A percentile compares a stretch with the other conserved stretches of the same genome.
phyloP scores from a whole-genome alignment of 2,797 vertebrate species.

The Smutsia gigantea region DNA sequence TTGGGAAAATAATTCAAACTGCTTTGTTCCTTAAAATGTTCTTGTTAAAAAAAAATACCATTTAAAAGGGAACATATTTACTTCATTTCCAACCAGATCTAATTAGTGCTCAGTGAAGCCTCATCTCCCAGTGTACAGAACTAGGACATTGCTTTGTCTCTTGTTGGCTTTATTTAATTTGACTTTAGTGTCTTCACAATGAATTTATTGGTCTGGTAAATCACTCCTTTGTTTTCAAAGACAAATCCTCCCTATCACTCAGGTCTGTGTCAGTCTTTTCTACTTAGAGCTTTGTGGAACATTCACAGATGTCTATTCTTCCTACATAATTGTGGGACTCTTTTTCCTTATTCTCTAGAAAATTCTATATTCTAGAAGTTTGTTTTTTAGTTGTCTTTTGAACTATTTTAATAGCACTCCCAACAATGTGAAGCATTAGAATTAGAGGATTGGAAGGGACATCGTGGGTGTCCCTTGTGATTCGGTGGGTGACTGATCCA shows the following conservation, averaged over 20 bases:
- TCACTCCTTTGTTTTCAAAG: conserved; percentile 52
- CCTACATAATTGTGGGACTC: background rate
- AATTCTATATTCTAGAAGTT: background rate
- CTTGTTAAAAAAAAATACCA: background rate
- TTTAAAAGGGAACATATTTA: conserved; percentile 10
- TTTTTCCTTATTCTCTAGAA: conserved; percentile 1
- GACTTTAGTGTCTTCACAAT: conserved; percentile 45
- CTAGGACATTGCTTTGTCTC: conserved; percentile 30
- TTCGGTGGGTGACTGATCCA: background rate
- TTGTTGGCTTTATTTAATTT: conserved; percentile 52
- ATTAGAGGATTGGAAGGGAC: background rate
- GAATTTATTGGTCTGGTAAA: conserved; percentile 60
- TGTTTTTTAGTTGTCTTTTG: background rate
- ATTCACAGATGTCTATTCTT: conserved; percentile 6
- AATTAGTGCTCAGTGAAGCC: conserved; percentile 47
- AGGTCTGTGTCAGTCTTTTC: conserved; percentile 6
- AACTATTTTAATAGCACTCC: background rate
- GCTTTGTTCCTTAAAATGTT: background rate
- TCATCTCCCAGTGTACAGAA: background rate
- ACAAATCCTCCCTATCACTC: conserved; percentile 35
- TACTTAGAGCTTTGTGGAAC: background rate
- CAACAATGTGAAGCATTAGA: background rate
- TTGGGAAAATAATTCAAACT: conserved; percentile 35
- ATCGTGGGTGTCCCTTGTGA: background rate
- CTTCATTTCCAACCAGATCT: conserved; percentile 7